Conservation (phyloP, 2,113 vertebrate genomes). For the Bubo bubo region DNA sequence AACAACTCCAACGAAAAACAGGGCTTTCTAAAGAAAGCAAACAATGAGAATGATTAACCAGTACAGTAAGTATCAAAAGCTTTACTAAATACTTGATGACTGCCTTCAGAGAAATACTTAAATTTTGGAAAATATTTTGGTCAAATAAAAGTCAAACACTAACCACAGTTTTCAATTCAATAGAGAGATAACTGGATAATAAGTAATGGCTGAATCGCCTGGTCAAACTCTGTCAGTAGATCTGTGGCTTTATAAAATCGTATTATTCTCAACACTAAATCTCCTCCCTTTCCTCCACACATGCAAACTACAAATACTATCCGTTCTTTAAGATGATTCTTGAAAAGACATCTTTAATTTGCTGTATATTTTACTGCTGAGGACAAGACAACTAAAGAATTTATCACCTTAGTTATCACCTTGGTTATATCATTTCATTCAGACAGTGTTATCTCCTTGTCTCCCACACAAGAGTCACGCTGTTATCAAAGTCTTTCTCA, state of each 20-base stretch:
- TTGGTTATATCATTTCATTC: constrained; percentile 3
- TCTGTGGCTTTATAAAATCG: neutral
- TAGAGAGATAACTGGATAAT: neutral
- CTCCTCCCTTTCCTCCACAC: constrained; percentile 1
- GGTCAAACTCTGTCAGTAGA: neutral
- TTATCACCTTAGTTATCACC: constrained; percentile 40
- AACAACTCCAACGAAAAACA: neutral
- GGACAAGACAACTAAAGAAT: constrained; percentile 43
- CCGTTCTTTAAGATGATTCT: neutral
- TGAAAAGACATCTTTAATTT: constrained; percentile 34
- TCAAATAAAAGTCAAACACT: neutral
- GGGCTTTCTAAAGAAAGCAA: neutral
- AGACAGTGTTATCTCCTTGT: constrained; percentile 42
- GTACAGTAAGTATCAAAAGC: neutral
- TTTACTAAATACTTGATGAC: neutral
- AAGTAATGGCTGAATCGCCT: neutral
- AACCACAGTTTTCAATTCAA: neutral
- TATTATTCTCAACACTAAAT: neutral
- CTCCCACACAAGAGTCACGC: constrained; percentile 45
- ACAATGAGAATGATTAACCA: neutral
- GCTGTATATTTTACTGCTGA: constrained; percentile 39
- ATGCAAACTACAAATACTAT: constrained; percentile 32
- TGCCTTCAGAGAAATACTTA: neutral
- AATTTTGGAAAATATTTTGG: neutral
- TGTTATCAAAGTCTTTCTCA: constrained; percentile 59